Base-by-base conservation (phyloP, 1,140 invertebrate genomes). In the Araneus ventricosus region DNA sequence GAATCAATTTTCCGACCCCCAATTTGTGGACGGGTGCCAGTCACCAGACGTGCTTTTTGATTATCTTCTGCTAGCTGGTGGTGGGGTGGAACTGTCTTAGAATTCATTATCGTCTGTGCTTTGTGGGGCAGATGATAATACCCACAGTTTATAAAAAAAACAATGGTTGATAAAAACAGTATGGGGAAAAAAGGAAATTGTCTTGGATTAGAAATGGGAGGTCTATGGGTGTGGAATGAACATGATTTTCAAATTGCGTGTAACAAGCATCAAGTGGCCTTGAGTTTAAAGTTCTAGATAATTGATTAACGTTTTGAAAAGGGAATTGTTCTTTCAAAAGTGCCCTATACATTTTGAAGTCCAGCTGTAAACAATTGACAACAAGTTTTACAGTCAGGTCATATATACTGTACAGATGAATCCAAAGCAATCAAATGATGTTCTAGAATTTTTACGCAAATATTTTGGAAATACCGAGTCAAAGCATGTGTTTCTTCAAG, bases 1-100 rank as follows among this genome's bases (percentile, higher is more conserved):
- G 39, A 82, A 82, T 82, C 80, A 82, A 45, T 82, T 82, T 82
- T n/a, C 79, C n/a, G 17, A 41, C 80, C 79, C 37, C 22, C 22
- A 24, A 34, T 82, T 45, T 27, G 39, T 24, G 22, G 67, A 70
- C 17, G 30, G 67, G 14, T 70, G 67, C 27, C 67, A 70, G 27
- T 70, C 67, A 37, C 67, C 27, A 70, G 67, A 34, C 67, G 27
- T 30, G 63, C 67, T 30, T 70, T 70, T 70, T 70, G 67, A 70
- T 70, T 70, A 70, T 63, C 59, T n/a, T 70, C n/a, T 70, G 67
- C n/a, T 34, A 27, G 34, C n/a, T 63, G 24, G n/a, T 24, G 7
- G n/a, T 24, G 27, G 8, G 30, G 30, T 10, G n/a, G 67, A 30
- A 4, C 17, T 34, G 7, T 17, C 14, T 70, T 70, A 14, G 67